Base-by-base conservation (phyloP, 2,888 invertebrate genomes). In the Parnassius mnemosyne region DNA sequence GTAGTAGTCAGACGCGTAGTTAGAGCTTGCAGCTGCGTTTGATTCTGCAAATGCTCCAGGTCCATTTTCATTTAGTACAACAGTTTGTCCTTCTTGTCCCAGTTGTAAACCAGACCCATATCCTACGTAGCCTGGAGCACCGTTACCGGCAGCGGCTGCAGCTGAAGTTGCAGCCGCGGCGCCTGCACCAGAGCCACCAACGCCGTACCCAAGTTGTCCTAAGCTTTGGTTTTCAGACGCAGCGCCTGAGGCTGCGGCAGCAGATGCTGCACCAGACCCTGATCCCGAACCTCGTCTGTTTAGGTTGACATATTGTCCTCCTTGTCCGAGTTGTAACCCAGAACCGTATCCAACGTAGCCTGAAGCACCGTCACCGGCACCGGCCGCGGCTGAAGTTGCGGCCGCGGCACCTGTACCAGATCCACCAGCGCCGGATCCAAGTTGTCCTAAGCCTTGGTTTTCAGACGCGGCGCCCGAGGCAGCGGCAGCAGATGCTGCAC, bases 321-420 rank as follows among this genome's bases (percentile, higher is more conserved):
- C 34, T 7, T 34, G 34, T 1, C 5, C 34, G 34, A 34, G 34
- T 34, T 34, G 5, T 34, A 7, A 34, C 5, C 34, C 34, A 34
- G 34, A 7, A 1, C 53, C 11, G 11, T 60, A 52, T 16, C 65
- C 51, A 42, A 60, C 57, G 10, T 66, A 54, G 41, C 56, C 46
- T 43, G 66, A 55, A 47, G 52, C 49, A 42, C 58, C 64, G 42
- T 54, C 42, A 3, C 52, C 61, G 3, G 64, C 61, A 9, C 67
- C 57, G 25, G 68, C 63, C 25, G 68, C 57, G 0, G 66, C 55
- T 10, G 66, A 51, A 10, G 43, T 12, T 11, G 46, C 25, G 20
- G 57, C 58, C 53, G 57, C 53, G 3, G 34, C 47, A n/a, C 49
- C 50, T 10, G 10, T 7, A 10, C 20, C 44, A 11, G 16, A 44